Evolutionary conservation across 2,888 invertebrate species (phyloP), one percentile per base, ranked within the genome.

Genomic region (Amphipoea oculea): DNA sequence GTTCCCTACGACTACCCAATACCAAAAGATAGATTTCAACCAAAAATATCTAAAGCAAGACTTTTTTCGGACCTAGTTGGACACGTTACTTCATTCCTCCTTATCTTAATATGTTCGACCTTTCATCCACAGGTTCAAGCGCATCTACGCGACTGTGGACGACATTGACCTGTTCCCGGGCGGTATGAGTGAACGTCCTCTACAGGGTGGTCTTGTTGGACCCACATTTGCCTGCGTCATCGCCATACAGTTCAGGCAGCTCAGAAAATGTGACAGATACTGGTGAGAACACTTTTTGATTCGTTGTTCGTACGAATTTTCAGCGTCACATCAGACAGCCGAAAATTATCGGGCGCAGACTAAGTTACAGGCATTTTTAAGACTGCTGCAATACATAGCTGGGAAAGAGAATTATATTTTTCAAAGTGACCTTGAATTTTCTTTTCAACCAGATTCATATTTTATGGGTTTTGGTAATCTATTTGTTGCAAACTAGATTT

Each of bases 111-210:
- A 36, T 2, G 14, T 63, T 36, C 36, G 5, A 23, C 12, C 7
- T 48, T 23, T 23, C 62, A 51, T 60, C 85, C 87, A 0, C 91
- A 97, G 98, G 83, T 97, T 99, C 91, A 98, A 98, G 94, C 97
- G 98, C 81, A 98, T 99, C 83, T 99, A 99, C 94, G 97, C 98
- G 0, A 98, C 98, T 4, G 99, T 99, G 0, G 99, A 99, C 91
- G 99, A 99, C 94, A 99, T 99, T 78, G 99, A 99, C 94, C 97
- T 99, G 4, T 99, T 99, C 97, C 99, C 99, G 0, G 99, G 99
- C 42, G 99, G 99, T 4, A 98, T 99, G 98, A 98, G 99, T 89
- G 98, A 99, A 93, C 97, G 98, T 71, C 98, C 99, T 0, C 96
- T 99, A 11, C 98, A 98, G 91, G 99, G 99, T 11, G 99, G 99